A percentile compares a stretch with the other conserved stretches of the same genome.
Evolutionary conservation across 2,888 invertebrate genomes (phyloP).

Genomic region (Tetanocera ferruginea): DNA sequence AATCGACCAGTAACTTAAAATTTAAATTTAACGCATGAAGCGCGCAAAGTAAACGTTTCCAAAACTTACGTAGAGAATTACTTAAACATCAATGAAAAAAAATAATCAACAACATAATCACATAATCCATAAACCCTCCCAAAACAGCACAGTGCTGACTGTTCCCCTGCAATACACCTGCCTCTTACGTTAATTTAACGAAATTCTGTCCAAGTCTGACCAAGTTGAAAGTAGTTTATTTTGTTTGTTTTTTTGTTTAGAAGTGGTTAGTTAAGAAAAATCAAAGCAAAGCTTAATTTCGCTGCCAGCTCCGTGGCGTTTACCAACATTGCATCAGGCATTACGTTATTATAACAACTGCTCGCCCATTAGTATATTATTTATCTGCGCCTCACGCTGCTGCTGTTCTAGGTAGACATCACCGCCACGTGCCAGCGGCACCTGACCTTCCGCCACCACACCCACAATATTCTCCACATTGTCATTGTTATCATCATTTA

Average conservation of each 20-base stretch:
- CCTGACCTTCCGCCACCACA: constrained; percentile 29
- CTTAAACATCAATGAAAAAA: constrained; percentile 4
- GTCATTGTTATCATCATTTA: constrained; percentile 20
- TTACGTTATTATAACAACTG: constrained; percentile 29
- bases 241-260: background rate
- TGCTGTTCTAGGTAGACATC: constrained; percentile 42
- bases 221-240: too few relatives aligned
- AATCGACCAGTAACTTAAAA: background rate
- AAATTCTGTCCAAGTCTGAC: background rate
- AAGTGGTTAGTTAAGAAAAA: background rate
- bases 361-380: constrained; percentile 32
- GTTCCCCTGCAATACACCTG: background rate
- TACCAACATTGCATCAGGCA: background rate
- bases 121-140: background rate
- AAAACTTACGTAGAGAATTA: background rate
- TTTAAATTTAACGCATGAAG: background rate
- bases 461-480: constrained; percentile 30
- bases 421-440: constrained; percentile 41
- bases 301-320: background rate
- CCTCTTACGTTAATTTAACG: background rate
- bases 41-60: background rate
- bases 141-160: background rate
- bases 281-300: background rate
- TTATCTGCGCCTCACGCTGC: constrained; percentile 39
- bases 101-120: background rate